Percentiles rank a stretch among this genome's conserved stretches.
These are phyloP conservation scores for Rhombomys opimus DNA, from an alignment of 2,113 vertebrate species.

Conservation along the genomic window DNA sequence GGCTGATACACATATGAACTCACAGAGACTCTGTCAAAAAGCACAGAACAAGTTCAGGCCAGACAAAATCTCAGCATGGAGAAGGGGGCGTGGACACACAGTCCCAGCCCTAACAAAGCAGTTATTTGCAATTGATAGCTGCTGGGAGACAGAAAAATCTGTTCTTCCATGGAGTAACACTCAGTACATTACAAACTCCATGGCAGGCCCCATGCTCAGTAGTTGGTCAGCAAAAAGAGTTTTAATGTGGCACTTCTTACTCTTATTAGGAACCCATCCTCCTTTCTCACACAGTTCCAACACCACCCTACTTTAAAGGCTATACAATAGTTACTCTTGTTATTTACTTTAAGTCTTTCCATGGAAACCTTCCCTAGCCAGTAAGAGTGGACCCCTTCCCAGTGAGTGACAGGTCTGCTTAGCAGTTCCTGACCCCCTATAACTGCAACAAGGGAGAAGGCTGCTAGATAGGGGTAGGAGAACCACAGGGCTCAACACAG, in stretches of 20 bases:
- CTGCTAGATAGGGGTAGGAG: rapidly evolving
- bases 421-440: not conserved
- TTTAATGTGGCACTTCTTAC: not conserved
- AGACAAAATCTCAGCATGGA: not conserved
- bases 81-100: no score
- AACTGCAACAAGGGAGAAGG: not conserved
- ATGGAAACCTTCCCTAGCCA: not conserved
- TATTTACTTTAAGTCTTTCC: not conserved
- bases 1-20: not conserved
- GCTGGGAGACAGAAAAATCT: not conserved
- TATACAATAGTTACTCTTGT: no score
- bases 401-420: not conserved
- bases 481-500: no score
- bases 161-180: not conserved
- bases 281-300: not conserved
- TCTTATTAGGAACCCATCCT: not conserved
- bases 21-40: not conserved
- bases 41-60: not conserved
- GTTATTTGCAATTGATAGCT: not conserved
- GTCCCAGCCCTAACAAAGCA: no score
- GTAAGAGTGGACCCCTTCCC: not conserved
- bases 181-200: not conserved
- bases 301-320: no score
- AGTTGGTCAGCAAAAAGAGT: not conserved
- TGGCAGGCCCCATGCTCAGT: not conserved